Evolutionary conservation across 2,797 vertebrate genomes (phyloP), one percentile per base, ranked within the genome.

Genomic region (Notolepis coatsorum): DNA sequence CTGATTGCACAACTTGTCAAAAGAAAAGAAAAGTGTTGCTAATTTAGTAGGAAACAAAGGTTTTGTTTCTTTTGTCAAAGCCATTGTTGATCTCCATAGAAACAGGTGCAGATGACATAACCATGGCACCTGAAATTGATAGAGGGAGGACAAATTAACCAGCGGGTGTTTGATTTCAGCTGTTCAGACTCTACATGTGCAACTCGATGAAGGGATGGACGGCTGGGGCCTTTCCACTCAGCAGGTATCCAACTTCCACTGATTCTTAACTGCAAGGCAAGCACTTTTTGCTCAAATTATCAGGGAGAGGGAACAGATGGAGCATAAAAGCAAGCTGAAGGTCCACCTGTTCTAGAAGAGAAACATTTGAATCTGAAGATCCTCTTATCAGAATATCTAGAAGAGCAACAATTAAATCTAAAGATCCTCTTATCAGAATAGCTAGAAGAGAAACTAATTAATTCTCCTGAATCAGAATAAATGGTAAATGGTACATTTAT

Each of bases 281-380:
- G 33, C 33, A n/a, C n/a, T n/a, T n/a, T 65, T 48, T 66, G 78
- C 64, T 79, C 41, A 77, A 84, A 81, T 86, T 61, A 82, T 81
- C 81, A 71, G 84, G 55, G 61, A 86, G 82, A 73, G 72, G 72
- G 84, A 88, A 80, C 86, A 83, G 84, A 83, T 85, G 81, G 81
- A 84, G 78, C 74, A 84, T 80, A 80, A 83, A 80, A 68, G 75
- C 71, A 64, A 68, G 35, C 74, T 27, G 68, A 57, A 68, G 76
- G 64, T 81, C 73, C 61, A 20, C 59, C 53, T 41, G 77, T 71
- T 81, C 82, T 77, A 46, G 56, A 62, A 85, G 80, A n/a, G n/a
- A n/a, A n/a, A n/a, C n/a, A n/a, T n/a, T n/a, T n/a, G n/a, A n/a
- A n/a, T n/a, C n/a, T n/a, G n/a, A n/a, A n/a, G n/a, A n/a, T n/a